A percentile compares a stretch with the other conserved stretches of the same genome.
These are phyloP conservation scores for Drosophila pseudoananassae DNA, from an alignment of 1,140 invertebrate genomes.

Conservation along the genomic window DNA sequence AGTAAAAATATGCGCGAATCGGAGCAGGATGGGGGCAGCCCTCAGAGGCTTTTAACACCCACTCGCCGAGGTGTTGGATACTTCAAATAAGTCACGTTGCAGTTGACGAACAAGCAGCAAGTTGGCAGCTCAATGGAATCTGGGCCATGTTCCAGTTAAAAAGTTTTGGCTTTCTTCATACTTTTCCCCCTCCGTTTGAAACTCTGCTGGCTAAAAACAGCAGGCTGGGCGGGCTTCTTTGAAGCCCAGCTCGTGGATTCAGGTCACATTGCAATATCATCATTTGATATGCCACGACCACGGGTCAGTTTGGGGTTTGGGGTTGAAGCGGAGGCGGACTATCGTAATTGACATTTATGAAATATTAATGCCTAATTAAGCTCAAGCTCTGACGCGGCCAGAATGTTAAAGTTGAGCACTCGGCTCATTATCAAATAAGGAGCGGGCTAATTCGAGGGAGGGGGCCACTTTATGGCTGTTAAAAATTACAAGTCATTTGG, in stretches of 20 bases:
- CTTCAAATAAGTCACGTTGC: slow-evolving; percentile 75
- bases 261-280: slow-evolving; percentile 53
- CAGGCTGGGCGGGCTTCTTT: slow-evolving; percentile 18
- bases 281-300: slow-evolving; percentile 33
- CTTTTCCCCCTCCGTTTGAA: background rate
- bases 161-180: slow-evolving; percentile 24
- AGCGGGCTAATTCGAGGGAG: slow-evolving; percentile 20
- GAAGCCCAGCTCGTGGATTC: slow-evolving; percentile 29
- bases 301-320: slow-evolving; percentile 2
- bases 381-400: slow-evolving; percentile 26
- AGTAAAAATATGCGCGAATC: slow-evolving; percentile 51
- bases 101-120: slow-evolving; percentile 8
- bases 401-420: slow-evolving; percentile 29
- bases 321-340: background rate
- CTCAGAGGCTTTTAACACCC: slow-evolving; percentile 24
- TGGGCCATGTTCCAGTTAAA: slow-evolving; percentile 34
- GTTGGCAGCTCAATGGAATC: slow-evolving; percentile 33
- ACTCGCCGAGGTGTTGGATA: slow-evolving; percentile 56
- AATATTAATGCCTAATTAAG: slow-evolving; percentile 81
- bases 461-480: slow-evolving; percentile 15
- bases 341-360: slow-evolving; percentile 70
- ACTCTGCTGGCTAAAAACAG: background rate
- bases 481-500: slow-evolving; percentile 50
- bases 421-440: slow-evolving; percentile 39
- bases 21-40: background rate